Percentiles rank a stretch among this genome's conserved stretches.
Evolutionary conservation across 2,888 invertebrate genomes (phyloP).

Genomic region (Stenurella melanura): DNA sequence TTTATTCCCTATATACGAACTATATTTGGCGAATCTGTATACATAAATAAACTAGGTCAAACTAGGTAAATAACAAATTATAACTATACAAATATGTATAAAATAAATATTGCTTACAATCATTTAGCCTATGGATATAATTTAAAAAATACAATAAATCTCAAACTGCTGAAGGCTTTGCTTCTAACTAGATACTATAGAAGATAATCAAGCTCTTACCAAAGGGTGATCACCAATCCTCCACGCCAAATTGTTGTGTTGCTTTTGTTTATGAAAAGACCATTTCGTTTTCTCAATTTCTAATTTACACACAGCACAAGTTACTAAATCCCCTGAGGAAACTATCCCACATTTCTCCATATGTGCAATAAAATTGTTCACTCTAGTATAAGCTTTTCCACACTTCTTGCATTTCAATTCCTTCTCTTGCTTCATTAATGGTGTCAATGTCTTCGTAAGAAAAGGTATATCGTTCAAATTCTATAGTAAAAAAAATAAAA

Average conservation of each 20-base stretch:
- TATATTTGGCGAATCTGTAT: too few species aligned
- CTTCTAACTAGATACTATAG: too few species aligned
- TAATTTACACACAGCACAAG: constrained; percentile 74
- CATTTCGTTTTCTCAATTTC: constrained; percentile 72
- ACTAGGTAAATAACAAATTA: too few species aligned
- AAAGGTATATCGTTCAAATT: constrained; percentile 40
- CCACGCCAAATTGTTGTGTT: constrained; percentile 79
- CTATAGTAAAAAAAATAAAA: constrained; percentile 37
- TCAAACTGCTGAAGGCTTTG: too few species aligned
- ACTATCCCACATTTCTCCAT: constrained; percentile 56
- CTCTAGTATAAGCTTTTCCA: constrained; percentile 18
- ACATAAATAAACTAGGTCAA: too few species aligned
- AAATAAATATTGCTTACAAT: too few species aligned
- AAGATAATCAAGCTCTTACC: constrained; percentile 68
- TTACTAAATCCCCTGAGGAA: constrained; percentile 58
- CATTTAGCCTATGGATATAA: too few species aligned
- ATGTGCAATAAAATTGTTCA: constrained; percentile 48
- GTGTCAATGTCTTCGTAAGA: constrained; percentile 46
- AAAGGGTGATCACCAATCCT: constrained; percentile 74
- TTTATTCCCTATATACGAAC: too few species aligned
- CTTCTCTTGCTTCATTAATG: constrained; percentile 42
- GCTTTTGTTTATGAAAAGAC: constrained; percentile 74
- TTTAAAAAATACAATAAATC: too few species aligned
- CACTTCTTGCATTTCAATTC: constrained; percentile 51
- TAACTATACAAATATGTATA: too few species aligned